phyloP scores from a whole-genome alignment of 2,113 vertebrate species.

The Calidris pugnax region DNA sequence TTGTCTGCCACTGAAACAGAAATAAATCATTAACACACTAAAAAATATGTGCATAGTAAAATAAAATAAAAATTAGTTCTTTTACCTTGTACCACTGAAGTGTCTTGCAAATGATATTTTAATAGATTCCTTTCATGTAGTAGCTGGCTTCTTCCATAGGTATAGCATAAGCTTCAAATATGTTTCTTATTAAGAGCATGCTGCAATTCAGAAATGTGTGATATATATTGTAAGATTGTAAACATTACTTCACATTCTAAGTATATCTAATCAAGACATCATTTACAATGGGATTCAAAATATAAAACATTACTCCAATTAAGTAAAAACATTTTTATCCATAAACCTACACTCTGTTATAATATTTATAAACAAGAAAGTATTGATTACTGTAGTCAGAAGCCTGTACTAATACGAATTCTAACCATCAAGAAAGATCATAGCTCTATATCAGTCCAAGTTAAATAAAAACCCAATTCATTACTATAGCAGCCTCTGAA shows the following conservation, averaged over 20 bases:
- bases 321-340: not conserved
- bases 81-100: not conserved
- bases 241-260: not conserved
- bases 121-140: not conserved
- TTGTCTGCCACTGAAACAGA: not conserved
- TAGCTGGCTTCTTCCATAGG: not conserved
- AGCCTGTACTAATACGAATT: not conserved
- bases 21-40: not conserved
- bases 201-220: not conserved
- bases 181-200: not conserved
- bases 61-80: not conserved
- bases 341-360: not conserved
- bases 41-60: not conserved
- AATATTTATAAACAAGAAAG: not conserved
- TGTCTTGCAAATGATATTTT: not conserved
- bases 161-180: not conserved
- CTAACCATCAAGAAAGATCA: not conserved
- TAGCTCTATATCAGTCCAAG: not conserved
- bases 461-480: conserved; percentile 31
- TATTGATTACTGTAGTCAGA: not conserved
- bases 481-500: conserved; percentile 28
- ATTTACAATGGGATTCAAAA: not conserved
- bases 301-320: not conserved
- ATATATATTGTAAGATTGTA: not conserved
- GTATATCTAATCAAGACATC: not conserved